phyloP scores from a whole-genome alignment of 2,113 vertebrate genomes.

The Halichoeres trimaculatus region DNA sequence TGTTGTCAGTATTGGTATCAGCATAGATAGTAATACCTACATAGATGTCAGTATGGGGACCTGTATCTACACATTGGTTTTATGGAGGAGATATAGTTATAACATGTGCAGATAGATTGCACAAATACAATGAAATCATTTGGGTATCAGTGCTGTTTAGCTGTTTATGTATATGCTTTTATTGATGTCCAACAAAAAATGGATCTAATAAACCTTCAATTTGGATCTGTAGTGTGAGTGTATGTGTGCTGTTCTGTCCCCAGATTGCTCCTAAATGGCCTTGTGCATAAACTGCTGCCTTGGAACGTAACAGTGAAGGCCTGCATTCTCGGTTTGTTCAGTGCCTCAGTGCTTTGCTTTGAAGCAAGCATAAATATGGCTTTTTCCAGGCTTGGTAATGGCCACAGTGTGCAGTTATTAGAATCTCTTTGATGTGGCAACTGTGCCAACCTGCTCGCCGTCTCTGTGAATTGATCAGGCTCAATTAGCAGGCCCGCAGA shows the following conservation, averaged over 20 bases:
- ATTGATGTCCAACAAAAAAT: conserved; percentile 13
- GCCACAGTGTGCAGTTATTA: conserved; percentile 79
- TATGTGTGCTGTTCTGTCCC: conserved; percentile 41
- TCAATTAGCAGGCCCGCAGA: conserved; percentile 76
- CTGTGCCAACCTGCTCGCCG: conserved; percentile 74
- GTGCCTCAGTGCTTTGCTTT: conserved; percentile 67
- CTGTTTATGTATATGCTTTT: conserved; percentile 38
- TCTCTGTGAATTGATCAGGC: conserved; percentile 78
- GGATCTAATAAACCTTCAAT: conserved; percentile 64
- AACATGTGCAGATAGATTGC: neutral
- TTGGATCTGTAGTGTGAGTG: conserved; percentile 46
- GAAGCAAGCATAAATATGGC: conserved; percentile 78
- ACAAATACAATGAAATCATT: conserved; percentile 16
- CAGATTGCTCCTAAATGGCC: conserved; percentile 56
- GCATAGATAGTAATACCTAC: no score
- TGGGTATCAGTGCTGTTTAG: conserved; percentile 4
- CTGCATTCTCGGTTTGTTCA: conserved; percentile 43
- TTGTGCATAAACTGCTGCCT: conserved; percentile 36
- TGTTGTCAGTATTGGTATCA: no score
- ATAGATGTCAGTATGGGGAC: no score
- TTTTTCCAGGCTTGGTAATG: conserved; percentile 72
- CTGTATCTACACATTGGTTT: no score
- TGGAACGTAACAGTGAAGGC: conserved; percentile 46
- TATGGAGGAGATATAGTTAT: neutral
- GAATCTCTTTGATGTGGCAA: conserved; percentile 83